Evolutionary conservation across 37 sponge, comb jelly and placozoan species (phyloP).

Genomic region (Haliclona indistincta): DNA sequence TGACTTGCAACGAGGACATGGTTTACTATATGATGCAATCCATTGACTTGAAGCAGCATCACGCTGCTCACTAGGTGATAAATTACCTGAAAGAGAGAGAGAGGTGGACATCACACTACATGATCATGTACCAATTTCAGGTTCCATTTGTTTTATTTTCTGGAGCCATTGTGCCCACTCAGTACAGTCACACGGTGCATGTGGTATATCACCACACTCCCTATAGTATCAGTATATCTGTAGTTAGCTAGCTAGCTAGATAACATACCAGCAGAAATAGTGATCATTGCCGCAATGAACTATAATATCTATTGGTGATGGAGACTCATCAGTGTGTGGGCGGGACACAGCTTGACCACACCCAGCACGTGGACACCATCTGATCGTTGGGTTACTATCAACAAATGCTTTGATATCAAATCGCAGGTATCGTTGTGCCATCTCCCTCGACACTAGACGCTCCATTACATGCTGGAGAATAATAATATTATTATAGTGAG

Average conservation of each 20-base stretch:
- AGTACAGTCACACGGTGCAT: slow-evolving; percentile 79
- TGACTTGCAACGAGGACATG: slow-evolving; percentile 90
- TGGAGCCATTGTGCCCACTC: slow-evolving; percentile 77
- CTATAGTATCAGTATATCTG: slow-evolving; percentile 24
- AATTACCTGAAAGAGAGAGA: slow-evolving; percentile 11
- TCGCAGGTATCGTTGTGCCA: slow-evolving; percentile 67
- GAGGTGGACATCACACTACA: neutral
- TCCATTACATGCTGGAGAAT: slow-evolving; percentile 78
- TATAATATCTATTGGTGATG: slow-evolving; percentile 5
- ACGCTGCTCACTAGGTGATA: slow-evolving; percentile 6
- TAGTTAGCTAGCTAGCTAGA: neutral
- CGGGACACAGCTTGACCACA: neutral
- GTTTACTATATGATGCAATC: slow-evolving; percentile 80
- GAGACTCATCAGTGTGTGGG: neutral
- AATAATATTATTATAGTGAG: neutral
- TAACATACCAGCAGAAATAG: slow-evolving; percentile 88
- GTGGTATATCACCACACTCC: slow-evolving; percentile 71
- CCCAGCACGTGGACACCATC: slow-evolving; percentile 89
- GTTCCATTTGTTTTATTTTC: slow-evolving; percentile 54
- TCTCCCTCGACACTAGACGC: slow-evolving; percentile 72
- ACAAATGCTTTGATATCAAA: slow-evolving; percentile 91
- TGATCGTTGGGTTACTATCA: slow-evolving; percentile 85
- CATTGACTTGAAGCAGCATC: slow-evolving; percentile 65
- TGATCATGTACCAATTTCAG: slow-evolving; percentile 28
- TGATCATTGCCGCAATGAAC: slow-evolving; percentile 87